Base-by-base conservation (phyloP, 2,888 invertebrate species). In the Deilephila elpenor region DNA sequence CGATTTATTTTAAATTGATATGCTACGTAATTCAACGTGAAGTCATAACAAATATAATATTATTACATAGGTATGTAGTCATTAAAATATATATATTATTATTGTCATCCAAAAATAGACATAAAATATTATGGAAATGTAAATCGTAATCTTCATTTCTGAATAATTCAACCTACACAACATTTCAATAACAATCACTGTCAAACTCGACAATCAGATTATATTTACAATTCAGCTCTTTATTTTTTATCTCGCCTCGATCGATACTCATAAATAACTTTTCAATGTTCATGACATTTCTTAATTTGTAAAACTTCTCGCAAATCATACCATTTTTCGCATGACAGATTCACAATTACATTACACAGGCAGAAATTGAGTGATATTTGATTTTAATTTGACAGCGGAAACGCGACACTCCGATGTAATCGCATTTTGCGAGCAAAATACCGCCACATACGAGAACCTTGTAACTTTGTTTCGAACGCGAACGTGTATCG, bases 261-360 rank as follows among this genome's bases (percentile, higher is more conserved):
- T 34, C n/a, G 7, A 20, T 51, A 5, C 67, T 51, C 44, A 44
- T 67, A 44, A 67, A 67, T 67, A 51, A 51, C 11, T 19, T 51
- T 17, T n/a, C n/a, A 56, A 17, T n/a, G 56, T 56, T 56, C 19
- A 56, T 6, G 19, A 56, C 56, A n/a, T 56, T 56, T 56, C n/a
- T 56, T 25, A 67, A 17, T 64, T 44, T 17, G 25, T 67, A 25
- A 29, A 51, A 19, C 29, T 64, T n/a, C 6, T 82, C 81, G 81
- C 73, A 83, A 44, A 79, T 79, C 59, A 67, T 70, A 19, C 51
- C 17, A 67, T 6, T 51, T 51, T 51, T 51, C 51, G 25, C 67
- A 51, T 51, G 25, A 51, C 44, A 51, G 51, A 67, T 25, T 51
- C 67, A 44, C 67, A 67, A 67, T 67, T 62, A 62, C 62, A 34